Conservation (phyloP, 2,888 invertebrate species). For the Dioctria rufipes region DNA sequence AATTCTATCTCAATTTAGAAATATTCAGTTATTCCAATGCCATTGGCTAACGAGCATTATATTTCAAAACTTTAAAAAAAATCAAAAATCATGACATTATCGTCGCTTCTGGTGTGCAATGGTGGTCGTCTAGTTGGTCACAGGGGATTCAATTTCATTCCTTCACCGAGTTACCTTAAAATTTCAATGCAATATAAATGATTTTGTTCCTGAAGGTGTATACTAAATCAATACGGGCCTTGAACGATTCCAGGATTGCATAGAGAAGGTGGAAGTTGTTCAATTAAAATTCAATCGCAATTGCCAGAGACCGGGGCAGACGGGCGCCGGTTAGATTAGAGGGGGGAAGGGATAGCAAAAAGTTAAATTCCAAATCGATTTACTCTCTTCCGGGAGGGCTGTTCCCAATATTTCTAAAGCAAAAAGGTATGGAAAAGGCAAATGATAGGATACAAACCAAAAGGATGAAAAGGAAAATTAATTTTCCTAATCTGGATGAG, state of each 20-base stretch:
- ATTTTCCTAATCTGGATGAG: slow-evolving; percentile 53
- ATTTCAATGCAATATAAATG: slow-evolving; percentile 17
- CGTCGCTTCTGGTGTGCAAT: too few species aligned
- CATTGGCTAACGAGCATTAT: too few species aligned
- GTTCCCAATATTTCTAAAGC: slow-evolving; percentile 32
- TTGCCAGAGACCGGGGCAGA: neutral
- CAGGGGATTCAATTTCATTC: slow-evolving; percentile 1
- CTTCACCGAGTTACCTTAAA: slow-evolving; percentile 8
- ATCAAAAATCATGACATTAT: too few species aligned
- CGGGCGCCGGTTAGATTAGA: neutral
- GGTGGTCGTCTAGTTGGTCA: too few species aligned
- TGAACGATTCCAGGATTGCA: slow-evolving; percentile 16
- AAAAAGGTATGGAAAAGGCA: slow-evolving; percentile 38
- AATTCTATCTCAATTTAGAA: too few species aligned
- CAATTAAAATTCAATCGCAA: slow-evolving; percentile 54
- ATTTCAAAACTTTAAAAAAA: too few species aligned
- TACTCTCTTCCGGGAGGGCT: slow-evolving; percentile 24
- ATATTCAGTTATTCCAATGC: too few species aligned
- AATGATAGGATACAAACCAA: slow-evolving; percentile 43
- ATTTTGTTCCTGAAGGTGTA: slow-evolving; percentile 1
- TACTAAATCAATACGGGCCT: slow-evolving; percentile 44
- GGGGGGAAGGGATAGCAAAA: slow-evolving; percentile 20
- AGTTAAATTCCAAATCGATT: slow-evolving; percentile 47
- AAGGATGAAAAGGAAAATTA: slow-evolving; percentile 52
- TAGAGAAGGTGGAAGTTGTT: slow-evolving; percentile 32